Conservation (phyloP, 1,140 invertebrate genomes). For the Meloidogyne hapla region DNA sequence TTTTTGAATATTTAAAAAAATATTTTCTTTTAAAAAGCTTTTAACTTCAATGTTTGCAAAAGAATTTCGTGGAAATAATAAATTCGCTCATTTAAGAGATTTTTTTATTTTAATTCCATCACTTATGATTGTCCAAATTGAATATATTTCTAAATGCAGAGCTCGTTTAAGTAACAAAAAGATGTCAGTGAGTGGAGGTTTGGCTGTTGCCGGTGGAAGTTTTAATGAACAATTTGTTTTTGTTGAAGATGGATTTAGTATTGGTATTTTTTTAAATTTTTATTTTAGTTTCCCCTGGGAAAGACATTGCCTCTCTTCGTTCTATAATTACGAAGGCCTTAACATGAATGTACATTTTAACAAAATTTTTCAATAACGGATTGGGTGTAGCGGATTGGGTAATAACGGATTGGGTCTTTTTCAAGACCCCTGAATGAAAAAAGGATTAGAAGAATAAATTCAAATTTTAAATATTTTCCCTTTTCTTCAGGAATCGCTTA, state of each 20-base stretch:
- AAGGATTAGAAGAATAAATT: too few relatives aligned
- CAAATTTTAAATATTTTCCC: constrained; percentile 14
- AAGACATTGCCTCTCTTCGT: too few relatives aligned
- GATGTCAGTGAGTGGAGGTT: constrained; percentile 75
- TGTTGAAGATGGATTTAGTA: constrained; percentile 95
- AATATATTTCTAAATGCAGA: constrained; percentile 85
- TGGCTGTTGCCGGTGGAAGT: neutral
- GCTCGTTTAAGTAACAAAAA: constrained; percentile 76
- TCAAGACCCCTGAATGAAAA: too few relatives aligned
- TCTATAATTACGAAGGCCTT: too few relatives aligned
- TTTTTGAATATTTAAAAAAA: constrained; percentile 73
- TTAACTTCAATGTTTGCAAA: constrained; percentile 87
- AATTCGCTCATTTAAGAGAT: constrained; percentile 85
- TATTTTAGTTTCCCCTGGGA: too few relatives aligned
- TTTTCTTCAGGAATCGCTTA: constrained; percentile 72
- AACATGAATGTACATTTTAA: too few relatives aligned
- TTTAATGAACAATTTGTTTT: constrained; percentile 75
- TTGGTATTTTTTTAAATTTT: constrained; percentile 75
- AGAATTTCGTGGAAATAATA: constrained; percentile 72
- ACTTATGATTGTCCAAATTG: constrained; percentile 88
- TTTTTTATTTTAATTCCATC: constrained; percentile 92
- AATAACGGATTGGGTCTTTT: too few relatives aligned
- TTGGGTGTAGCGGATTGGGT: too few relatives aligned
- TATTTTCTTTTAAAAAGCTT: constrained; percentile 68
- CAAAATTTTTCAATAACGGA: too few relatives aligned